A percentile compares a stretch with the other conserved stretches of the same genome.
Conservation (phyloP, 2,113 vertebrate species). For the Alligator sinensis region DNA sequence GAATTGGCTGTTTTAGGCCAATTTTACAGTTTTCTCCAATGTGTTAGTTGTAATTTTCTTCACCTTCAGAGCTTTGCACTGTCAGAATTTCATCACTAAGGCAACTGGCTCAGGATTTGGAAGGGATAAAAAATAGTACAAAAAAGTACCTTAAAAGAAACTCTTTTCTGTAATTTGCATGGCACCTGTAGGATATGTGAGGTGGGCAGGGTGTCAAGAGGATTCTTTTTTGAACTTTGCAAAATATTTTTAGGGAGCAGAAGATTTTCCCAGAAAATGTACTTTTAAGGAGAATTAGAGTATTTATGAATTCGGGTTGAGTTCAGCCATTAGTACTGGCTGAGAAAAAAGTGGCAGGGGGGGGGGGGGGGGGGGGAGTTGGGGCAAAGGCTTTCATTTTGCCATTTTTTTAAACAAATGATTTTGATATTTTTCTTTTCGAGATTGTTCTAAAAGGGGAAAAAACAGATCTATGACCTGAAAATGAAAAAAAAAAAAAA, state of each 20-base stretch:
- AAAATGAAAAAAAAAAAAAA: too few species aligned
- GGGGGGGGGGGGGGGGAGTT: too few species aligned
- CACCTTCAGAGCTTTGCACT: slow-evolving; percentile 13
- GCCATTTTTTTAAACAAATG: background rate
- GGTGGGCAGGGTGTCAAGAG: background rate
- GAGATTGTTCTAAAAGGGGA: too few species aligned
- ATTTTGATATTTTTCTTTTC: background rate
- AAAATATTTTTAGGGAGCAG: too few species aligned
- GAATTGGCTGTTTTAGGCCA: slow-evolving; percentile 18
- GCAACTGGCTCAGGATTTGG: slow-evolving; percentile 42
- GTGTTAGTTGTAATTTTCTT: slow-evolving; percentile 48
- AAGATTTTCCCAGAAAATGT: background rate
- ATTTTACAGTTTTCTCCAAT: background rate
- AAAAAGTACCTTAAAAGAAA: background rate
- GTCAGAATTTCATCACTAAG: background rate
- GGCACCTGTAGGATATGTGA: slow-evolving; percentile 48
- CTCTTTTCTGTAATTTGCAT: background rate
- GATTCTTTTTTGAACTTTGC: too few species aligned
- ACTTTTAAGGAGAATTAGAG: background rate
- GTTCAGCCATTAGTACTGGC: background rate
- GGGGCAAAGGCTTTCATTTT: background rate
- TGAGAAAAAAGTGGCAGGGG: background rate
- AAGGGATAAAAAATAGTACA: slow-evolving; percentile 32
- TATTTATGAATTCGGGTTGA: background rate
- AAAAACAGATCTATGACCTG: too few species aligned